phyloP scores from a whole-genome alignment of 2,113 vertebrate genomes.

The Urocynchramus pylzowi region DNA sequence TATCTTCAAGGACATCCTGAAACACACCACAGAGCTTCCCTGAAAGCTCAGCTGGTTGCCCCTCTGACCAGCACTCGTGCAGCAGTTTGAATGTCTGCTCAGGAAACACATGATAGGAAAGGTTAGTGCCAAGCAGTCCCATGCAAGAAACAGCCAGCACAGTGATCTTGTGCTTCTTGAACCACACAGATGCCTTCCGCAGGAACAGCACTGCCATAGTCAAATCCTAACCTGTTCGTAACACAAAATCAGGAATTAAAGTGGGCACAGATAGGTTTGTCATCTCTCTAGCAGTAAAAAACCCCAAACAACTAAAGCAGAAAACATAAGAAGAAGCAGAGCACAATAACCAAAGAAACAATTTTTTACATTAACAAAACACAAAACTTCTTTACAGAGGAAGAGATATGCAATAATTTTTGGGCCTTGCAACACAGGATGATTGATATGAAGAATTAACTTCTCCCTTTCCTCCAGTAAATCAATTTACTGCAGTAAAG shows the following conservation, averaged over 20 bases:
- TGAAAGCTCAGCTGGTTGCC: conserved; percentile 73
- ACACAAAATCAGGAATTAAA: conserved; percentile 57
- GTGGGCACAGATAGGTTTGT: neutral
- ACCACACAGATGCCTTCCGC: conserved; percentile 66
- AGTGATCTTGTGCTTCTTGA: conserved; percentile 80
- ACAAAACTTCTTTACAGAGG: neutral
- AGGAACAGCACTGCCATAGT: conserved; percentile 78
- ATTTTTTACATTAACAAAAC: neutral
- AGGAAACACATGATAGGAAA: conserved; percentile 84
- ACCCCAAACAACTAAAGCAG: neutral
- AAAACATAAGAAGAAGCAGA: neutral
- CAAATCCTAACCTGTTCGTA: neutral
- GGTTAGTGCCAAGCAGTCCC: conserved; percentile 80
- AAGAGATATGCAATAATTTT: neutral
- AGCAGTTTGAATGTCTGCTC: conserved; percentile 75
- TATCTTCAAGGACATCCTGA: conserved; percentile 80
- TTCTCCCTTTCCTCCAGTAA: neutral
- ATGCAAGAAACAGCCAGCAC: conserved; percentile 79
- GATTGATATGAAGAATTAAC: neutral
- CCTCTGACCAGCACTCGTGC: conserved; percentile 86
- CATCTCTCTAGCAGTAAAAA: neutral
- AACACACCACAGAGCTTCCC: conserved; percentile 74
- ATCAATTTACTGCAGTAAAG: neutral
- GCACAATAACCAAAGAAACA: neutral
- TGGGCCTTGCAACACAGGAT: neutral